A percentile compares a stretch with the other conserved stretches of the same genome.
These are phyloP conservation scores for Habropoda laboriosa DNA, from an alignment of 1,140 invertebrate species.

Conservation along the genomic window DNA sequence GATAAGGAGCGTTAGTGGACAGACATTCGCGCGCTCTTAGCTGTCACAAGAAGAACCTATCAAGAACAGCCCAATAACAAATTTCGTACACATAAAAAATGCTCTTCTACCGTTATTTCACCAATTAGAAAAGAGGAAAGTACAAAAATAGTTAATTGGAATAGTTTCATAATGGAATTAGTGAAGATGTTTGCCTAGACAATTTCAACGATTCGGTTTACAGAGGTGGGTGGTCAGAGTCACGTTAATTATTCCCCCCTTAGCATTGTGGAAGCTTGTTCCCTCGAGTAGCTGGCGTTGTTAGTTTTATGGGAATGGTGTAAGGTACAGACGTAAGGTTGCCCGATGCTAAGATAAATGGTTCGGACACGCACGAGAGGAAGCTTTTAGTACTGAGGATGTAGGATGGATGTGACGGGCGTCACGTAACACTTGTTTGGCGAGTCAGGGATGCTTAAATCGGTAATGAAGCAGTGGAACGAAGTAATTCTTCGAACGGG, in stretches of 20 bases:
- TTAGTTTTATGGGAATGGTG: neutral
- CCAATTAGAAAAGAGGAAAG: no score
- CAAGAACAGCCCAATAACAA: no score
- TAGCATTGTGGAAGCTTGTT: neutral
- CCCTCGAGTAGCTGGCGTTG: neutral
- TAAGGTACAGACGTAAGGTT: neutral
- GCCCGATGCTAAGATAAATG: conserved; percentile 32
- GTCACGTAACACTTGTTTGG: conserved; percentile 32
- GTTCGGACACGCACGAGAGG: conserved; percentile 16
- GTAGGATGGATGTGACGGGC: conserved; percentile 27
- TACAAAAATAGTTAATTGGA: no score
- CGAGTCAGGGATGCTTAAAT: conserved; percentile 8
- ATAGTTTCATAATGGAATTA: no score
- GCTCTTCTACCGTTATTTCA: no score
- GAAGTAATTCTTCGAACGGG: neutral
- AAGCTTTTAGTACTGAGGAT: conserved; percentile 18
- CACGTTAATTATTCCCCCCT: neutral
- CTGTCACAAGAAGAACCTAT: no score
- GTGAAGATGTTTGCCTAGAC: no score
- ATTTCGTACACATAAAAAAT: no score
- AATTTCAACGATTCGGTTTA: no score
- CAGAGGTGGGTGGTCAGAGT: neutral
- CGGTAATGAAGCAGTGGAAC: neutral
- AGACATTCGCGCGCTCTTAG: no score
- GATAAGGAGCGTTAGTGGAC: no score